These are phyloP conservation scores for Caranx melampygus DNA, from an alignment of 2,113 vertebrate genomes.

Conservation along the genomic window DNA sequence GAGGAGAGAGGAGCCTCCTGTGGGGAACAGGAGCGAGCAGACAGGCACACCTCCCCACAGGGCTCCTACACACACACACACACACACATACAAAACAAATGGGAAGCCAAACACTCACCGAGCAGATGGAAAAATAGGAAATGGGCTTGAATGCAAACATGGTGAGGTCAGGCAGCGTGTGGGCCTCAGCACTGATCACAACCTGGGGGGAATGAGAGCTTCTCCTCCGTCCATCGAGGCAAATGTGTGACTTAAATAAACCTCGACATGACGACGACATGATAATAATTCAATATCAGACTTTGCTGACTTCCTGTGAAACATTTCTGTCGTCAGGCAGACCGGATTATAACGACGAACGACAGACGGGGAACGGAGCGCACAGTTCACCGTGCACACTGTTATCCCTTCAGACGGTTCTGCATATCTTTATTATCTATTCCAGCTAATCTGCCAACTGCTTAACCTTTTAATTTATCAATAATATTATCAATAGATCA, in stretches of 20 bases:
- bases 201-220: background rate
- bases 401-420: too few species aligned
- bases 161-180: background rate
- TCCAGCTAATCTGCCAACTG: background rate
- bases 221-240: background rate
- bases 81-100: slow-evolving; percentile 26
- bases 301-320: background rate
- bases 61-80: slow-evolving; percentile 12
- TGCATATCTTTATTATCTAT: background rate
- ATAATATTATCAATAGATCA: background rate
- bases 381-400: too few species aligned
- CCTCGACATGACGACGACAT: background rate
- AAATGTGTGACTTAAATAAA: background rate
- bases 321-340: background rate
- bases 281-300: background rate
- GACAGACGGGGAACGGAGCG: background rate
- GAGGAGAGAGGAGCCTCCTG: slow-evolving; percentile 36
- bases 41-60: slow-evolving; percentile 18
- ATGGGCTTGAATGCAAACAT: background rate
- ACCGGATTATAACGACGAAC: background rate
- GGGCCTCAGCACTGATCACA: background rate
- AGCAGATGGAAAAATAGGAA: background rate
- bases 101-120: slow-evolving; percentile 15
- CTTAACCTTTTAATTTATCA: background rate
- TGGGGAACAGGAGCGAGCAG: slow-evolving; percentile 44